These are phyloP conservation scores for Lycopodina hypogea DNA, from an alignment of 37 sponge, comb jelly and placozoan species.

Conservation along the genomic window DNA sequence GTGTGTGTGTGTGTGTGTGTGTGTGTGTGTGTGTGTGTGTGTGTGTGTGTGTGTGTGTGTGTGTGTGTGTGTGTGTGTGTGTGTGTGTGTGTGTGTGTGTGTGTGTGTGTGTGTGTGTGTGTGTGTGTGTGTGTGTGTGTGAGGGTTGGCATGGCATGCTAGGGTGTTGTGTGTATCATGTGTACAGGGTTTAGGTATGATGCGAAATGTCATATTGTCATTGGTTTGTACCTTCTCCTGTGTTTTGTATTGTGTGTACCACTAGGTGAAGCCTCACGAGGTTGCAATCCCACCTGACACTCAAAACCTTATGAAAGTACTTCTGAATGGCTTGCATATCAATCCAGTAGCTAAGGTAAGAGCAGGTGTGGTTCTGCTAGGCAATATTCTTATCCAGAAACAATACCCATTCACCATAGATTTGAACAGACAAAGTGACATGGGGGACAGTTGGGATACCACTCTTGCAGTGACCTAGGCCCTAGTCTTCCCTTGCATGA, in stretches of 20 bases:
- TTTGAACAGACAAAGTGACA: no score
- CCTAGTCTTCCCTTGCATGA: no score
- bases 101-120: neutral
- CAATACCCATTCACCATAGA: no score
- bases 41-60: no score
- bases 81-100: neutral
- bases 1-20: no score
- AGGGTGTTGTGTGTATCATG: neutral
- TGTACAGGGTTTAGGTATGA: no score
- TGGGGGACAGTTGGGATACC: no score
- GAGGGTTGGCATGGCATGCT: neutral
- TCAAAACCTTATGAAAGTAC: conserved; percentile 3
- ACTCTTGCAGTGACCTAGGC: no score
- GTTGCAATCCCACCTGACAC: conserved; percentile 17
- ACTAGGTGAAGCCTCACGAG: conserved; percentile 30
- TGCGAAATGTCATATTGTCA: no score
- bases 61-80: neutral
- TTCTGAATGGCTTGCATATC: conserved; percentile 35
- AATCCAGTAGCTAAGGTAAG: conserved; percentile 31
- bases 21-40: no score
- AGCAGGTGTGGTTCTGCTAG: neutral
- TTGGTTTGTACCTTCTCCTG: neutral
- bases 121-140: neutral
- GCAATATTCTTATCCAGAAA: no score
- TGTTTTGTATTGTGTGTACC: neutral